A percentile compares a stretch with the other conserved stretches of the same genome.
phyloP scores from a whole-genome alignment of 2,888 invertebrate species.

The Sclerodermus sp. region DNA sequence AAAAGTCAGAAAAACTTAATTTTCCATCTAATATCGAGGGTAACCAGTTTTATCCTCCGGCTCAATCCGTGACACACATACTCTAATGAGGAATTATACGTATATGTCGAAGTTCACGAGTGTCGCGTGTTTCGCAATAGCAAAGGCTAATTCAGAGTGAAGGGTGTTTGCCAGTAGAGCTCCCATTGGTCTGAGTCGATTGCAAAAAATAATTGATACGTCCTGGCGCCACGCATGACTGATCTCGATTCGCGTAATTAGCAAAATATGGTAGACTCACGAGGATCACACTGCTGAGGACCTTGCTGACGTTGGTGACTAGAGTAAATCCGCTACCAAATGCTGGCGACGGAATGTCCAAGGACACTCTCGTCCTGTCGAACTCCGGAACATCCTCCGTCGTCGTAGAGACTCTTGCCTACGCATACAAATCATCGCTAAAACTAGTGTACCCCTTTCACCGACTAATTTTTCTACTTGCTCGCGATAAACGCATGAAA shows the following conservation, averaged over 20 bases:
- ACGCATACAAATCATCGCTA: constrained; percentile 17
- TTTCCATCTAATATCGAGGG: neutral
- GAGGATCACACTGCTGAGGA: constrained; percentile 69
- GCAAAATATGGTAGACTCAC: constrained; percentile 54
- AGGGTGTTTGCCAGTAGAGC: too few species aligned
- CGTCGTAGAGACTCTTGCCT: constrained; percentile 46
- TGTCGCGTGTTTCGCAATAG: too few species aligned
- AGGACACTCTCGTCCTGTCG: constrained; percentile 62
- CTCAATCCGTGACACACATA: neutral
- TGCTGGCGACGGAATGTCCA: constrained; percentile 68
- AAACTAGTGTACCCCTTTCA: neutral
- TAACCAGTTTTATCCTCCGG: neutral
- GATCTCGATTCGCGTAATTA: too few species aligned
- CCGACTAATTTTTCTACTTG: neutral
- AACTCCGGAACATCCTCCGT: constrained; percentile 60
- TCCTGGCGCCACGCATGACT: too few species aligned
- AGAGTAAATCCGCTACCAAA: constrained; percentile 71
- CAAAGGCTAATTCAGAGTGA: too few species aligned
- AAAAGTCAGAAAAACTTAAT: constrained; percentile 43
- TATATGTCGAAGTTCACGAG: too few species aligned
- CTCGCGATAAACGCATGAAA: neutral
- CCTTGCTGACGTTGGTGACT: constrained; percentile 68
- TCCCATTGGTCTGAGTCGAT: too few species aligned
- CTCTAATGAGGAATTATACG: constrained; percentile 1
- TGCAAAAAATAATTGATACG: too few species aligned